Evolutionary conservation across 1,140 invertebrate genomes (phyloP).

Genomic region (Listronotus bonariensis): DNA sequence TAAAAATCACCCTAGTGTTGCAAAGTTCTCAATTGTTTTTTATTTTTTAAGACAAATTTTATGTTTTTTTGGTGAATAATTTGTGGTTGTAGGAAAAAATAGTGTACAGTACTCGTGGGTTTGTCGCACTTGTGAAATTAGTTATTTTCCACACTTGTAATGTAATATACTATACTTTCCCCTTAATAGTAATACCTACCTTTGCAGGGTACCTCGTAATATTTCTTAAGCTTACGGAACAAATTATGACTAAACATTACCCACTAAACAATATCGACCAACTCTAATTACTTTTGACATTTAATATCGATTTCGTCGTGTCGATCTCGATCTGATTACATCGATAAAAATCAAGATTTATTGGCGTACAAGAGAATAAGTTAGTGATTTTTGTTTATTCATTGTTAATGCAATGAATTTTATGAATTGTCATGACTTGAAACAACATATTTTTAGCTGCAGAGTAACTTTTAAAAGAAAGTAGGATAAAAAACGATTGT

Average conservation of each 20-base stretch:
- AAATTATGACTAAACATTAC: conserved; percentile 18
- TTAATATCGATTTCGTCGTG: conserved; percentile 30
- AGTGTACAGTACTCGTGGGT: too few species aligned
- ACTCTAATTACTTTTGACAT: conserved; percentile 34
- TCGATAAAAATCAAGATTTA: conserved; percentile 31
- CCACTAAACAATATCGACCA: conserved; percentile 27
- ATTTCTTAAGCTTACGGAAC: not conserved
- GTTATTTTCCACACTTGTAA: too few species aligned
- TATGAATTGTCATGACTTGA: conserved; percentile 9
- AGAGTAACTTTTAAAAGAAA: too few species aligned
- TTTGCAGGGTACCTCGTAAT: conserved; percentile 3
- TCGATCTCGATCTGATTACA: conserved; percentile 27
- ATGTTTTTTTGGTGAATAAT: too few species aligned
- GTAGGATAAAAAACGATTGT: too few species aligned
- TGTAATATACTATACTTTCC: too few species aligned
- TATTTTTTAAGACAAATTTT: too few species aligned
- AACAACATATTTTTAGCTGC: not conserved
- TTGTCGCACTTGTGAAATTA: too few species aligned
- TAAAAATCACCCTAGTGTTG: too few species aligned
- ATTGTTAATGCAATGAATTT: conserved; percentile 11
- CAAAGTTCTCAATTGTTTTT: too few species aligned
- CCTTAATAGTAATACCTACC: too few species aligned
- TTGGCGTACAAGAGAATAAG: conserved; percentile 14
- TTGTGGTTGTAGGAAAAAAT: too few species aligned
- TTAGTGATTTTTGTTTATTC: conserved; percentile 23